A percentile compares a stretch with the other conserved stretches of the same genome.
Conservation (phyloP, 1,140 invertebrate species). For the Trachymyrmex cornetzi region DNA sequence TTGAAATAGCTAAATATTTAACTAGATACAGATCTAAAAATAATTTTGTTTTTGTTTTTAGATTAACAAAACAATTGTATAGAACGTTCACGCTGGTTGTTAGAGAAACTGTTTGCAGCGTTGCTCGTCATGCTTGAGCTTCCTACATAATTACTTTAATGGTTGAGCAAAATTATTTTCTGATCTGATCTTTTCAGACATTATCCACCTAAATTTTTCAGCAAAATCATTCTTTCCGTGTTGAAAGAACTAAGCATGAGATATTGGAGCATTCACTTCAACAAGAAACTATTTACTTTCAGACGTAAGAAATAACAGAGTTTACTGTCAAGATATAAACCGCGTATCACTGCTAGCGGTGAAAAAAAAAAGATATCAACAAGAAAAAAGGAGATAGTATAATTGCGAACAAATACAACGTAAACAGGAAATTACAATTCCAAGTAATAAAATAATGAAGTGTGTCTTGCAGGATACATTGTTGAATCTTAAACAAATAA, state of each 20-base stretch:
- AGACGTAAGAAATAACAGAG: slow-evolving; percentile 11
- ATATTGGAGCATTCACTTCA: neutral
- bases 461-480: neutral
- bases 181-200: too few relatives aligned
- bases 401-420: neutral
- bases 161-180: too few relatives aligned
- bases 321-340: neutral
- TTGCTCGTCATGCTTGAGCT: too few relatives aligned
- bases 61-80: too few relatives aligned
- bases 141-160: too few relatives aligned
- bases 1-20: too few relatives aligned
- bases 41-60: too few relatives aligned
- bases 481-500: neutral
- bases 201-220: too few relatives aligned
- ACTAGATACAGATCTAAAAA: too few relatives aligned
- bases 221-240: too few relatives aligned
- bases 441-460: neutral
- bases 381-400: neutral
- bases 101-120: too few relatives aligned
- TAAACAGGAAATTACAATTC: slow-evolving; percentile 21
- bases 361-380: slow-evolving; percentile 20
- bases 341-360: neutral
- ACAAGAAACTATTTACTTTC: neutral
- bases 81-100: too few relatives aligned
- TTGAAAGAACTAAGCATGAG: neutral